Evolutionary conservation across 2,113 vertebrate species (phyloP).

Genomic region (Varanus salvator): DNA sequence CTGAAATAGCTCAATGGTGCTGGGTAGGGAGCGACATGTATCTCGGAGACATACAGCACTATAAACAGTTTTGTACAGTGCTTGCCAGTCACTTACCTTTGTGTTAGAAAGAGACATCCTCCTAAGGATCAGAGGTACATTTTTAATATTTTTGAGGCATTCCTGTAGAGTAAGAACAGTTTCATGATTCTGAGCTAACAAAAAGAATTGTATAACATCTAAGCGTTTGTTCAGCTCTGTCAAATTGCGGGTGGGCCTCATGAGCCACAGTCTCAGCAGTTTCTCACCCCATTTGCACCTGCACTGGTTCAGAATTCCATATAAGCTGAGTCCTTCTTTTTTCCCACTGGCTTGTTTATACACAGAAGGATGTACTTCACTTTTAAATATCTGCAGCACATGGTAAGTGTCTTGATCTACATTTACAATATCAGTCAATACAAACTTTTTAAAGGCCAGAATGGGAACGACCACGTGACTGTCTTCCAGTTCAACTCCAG

Average conservation of each 20-base stretch:
- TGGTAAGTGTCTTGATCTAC: constrained; percentile 76
- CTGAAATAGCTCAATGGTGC: constrained; percentile 86
- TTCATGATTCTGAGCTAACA: constrained; percentile 87
- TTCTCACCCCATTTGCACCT: constrained; percentile 82
- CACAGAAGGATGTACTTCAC: constrained; percentile 93
- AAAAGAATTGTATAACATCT: constrained; percentile 93
- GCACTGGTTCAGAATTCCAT: constrained; percentile 86
- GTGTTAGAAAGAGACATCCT: constrained; percentile 92
- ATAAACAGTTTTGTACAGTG: constrained; percentile 91
- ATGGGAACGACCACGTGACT: constrained; percentile 86
- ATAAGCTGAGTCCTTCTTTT: constrained; percentile 97
- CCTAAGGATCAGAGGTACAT: constrained; percentile 89
- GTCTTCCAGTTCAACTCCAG: constrained; percentile 93
- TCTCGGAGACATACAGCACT: constrained; percentile 91
- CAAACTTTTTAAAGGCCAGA: constrained; percentile 89
- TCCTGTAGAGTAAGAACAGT: constrained; percentile 84
- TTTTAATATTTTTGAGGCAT: constrained; percentile 90
- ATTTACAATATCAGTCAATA: constrained; percentile 81
- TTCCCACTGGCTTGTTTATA: constrained; percentile 92
- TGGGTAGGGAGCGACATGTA: constrained; percentile 85
- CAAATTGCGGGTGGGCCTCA: constrained; percentile 86
- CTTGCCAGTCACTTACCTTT: constrained; percentile 92
- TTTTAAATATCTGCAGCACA: constrained; percentile 97
- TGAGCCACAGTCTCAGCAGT: constrained; percentile 89
- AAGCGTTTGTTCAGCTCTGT: constrained; percentile 86